Evolutionary conservation across 2,113 vertebrate genomes (phyloP).

Genomic region (Trinectes maculatus): DNA sequence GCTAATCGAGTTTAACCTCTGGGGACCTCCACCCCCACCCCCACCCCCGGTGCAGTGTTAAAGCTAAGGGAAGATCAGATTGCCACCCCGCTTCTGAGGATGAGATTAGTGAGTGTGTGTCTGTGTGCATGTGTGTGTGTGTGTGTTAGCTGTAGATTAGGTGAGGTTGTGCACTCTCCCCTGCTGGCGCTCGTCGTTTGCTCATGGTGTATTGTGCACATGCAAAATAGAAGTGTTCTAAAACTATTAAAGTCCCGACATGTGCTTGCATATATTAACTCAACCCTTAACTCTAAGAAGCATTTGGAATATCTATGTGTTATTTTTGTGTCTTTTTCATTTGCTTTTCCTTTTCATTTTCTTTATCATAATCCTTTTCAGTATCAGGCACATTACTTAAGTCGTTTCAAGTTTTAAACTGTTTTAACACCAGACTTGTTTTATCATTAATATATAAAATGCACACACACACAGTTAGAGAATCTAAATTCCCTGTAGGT

Average conservation of each 20-base stretch:
- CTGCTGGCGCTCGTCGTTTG: constrained; percentile 20
- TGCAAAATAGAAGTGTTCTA: constrained; percentile 8
- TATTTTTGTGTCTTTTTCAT: background rate
- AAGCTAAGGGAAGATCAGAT: constrained; percentile 52
- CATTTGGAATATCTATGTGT: background rate
- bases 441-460: no score
- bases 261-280: constrained; percentile 15
- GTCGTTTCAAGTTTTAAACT: no score
- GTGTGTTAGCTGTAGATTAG: constrained; percentile 23
- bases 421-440: no score
- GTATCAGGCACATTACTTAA: background rate
- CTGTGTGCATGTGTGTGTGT: constrained; percentile 15
- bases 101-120: constrained; percentile 55
- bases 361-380: background rate
- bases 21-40: constrained; percentile 49
- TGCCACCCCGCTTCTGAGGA: constrained; percentile 56
- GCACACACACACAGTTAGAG: no score
- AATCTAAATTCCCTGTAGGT: no score
- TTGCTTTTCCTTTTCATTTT: no score
- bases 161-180: constrained; percentile 35
- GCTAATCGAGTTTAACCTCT: constrained; percentile 77
- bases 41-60: constrained; percentile 15
- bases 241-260: constrained; percentile 32
- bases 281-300: constrained; percentile 19
- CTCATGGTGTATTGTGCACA: constrained; percentile 19